A percentile compares a stretch with the other conserved stretches of the same genome.
Conservation (phyloP, 2,888 invertebrate species). For the Eupithecia insigniata region DNA sequence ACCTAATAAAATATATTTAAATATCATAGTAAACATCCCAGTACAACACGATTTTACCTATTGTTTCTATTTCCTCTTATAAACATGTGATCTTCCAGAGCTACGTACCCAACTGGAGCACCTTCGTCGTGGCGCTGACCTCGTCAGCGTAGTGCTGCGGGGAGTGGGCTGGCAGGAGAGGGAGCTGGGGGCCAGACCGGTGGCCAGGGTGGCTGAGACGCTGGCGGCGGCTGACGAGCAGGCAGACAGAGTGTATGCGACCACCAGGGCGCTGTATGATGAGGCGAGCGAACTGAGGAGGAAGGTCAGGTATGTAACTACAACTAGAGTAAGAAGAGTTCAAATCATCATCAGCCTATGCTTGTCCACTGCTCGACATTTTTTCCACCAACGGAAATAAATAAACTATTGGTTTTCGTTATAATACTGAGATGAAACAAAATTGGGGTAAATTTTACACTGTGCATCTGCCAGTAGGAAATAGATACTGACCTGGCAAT, state of each 20-base stretch:
- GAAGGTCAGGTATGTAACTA: slow-evolving; percentile 58
- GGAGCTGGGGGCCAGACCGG: slow-evolving; percentile 59
- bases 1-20: neutral
- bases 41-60: neutral
- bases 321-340: neutral
- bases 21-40: neutral
- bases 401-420: no score
- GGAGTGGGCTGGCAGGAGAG: slow-evolving; percentile 77
- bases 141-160: slow-evolving; percentile 70
- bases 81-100: slow-evolving; percentile 17
- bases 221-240: slow-evolving; percentile 57
- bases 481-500: neutral
- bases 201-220: slow-evolving; percentile 49
- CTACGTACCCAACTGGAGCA: slow-evolving; percentile 40
- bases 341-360: neutral
- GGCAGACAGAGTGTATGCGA: slow-evolving; percentile 73
- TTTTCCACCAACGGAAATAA: neutral
- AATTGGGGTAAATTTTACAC: no score
- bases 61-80: neutral
- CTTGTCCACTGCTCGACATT: neutral
- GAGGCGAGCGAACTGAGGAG: slow-evolving; percentile 78
- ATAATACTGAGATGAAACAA: no score
- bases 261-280: slow-evolving; percentile 72
- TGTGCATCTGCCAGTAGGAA: neutral
- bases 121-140: slow-evolving; percentile 63